These are phyloP conservation scores for Sarcophaga variegata DNA, from an alignment of 2,888 invertebrate genomes.

Conservation along the genomic window DNA sequence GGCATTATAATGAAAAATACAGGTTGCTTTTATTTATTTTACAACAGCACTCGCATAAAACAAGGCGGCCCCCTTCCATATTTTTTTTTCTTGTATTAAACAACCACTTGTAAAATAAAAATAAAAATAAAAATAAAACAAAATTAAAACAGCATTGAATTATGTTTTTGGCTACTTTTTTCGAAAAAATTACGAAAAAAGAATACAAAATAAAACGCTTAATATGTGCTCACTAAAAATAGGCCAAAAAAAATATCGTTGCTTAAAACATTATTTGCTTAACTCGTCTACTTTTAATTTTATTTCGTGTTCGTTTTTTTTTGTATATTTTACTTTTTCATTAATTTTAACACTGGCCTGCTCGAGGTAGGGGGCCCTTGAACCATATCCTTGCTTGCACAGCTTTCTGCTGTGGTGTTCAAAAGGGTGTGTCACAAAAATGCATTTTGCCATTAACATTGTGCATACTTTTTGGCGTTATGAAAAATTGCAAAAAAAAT, in stretches of 20 bases:
- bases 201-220: conserved; percentile 7
- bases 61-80: background rate
- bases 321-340: conserved; percentile 54
- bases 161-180: conserved; percentile 16
- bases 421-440: conserved; percentile 62
- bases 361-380: background rate
- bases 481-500: conserved; percentile 62
- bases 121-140: background rate
- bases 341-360: conserved; percentile 49
- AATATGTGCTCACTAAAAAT: conserved; percentile 27
- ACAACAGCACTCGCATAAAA: background rate
- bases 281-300: conserved; percentile 51
- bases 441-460: conserved; percentile 66
- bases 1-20: conserved; percentile 21
- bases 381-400: background rate
- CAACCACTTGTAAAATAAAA: background rate
- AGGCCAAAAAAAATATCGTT: conserved; percentile 21
- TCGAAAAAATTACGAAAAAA: background rate
- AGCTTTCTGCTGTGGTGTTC: background rate
- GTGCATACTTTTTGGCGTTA: conserved; percentile 70
- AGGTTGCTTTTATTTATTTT: conserved; percentile 27
- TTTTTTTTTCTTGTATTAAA: background rate
- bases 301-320: background rate
- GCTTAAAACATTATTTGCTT: conserved; percentile 68
- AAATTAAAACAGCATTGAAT: conserved; percentile 38